Evolutionary conservation across 2,797 vertebrate species (phyloP).

Genomic region (Cynopterus sphinx): DNA sequence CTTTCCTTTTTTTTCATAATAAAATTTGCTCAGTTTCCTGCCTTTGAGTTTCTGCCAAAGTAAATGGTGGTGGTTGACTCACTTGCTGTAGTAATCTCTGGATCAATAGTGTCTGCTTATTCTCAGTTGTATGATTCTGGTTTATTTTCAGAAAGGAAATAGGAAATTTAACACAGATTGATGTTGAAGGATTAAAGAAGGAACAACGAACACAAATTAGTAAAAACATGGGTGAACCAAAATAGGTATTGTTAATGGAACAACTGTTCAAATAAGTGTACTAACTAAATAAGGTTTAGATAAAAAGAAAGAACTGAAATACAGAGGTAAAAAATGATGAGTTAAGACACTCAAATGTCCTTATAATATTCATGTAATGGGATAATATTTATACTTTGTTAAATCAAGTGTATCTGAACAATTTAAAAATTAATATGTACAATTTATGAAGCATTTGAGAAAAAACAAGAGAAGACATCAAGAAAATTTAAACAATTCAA

Average conservation of each 20-base stretch:
- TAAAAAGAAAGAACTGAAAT: not conserved
- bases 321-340: not conserved
- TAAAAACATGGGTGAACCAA: not conserved
- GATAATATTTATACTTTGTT: not conserved
- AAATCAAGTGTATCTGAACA: not conserved
- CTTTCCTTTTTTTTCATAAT: not conserved
- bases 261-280: not conserved
- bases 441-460: not conserved
- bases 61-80: not conserved
- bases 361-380: not conserved
- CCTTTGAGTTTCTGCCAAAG: not conserved
- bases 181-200: not conserved
- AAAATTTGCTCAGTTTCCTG: not conserved
- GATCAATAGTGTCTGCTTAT: not conserved
- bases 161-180: not conserved
- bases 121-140: not conserved
- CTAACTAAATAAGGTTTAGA: not conserved
- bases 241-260: not conserved
- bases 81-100: not conserved
- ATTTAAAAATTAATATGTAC: not conserved
- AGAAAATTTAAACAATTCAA: not conserved
- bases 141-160: not conserved
- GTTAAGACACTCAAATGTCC: not conserved
- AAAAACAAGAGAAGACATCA: not conserved
- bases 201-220: not conserved